These are phyloP conservation scores for Choloepus didactylus DNA, from an alignment of 2,797 vertebrate species.

Conservation along the genomic window DNA sequence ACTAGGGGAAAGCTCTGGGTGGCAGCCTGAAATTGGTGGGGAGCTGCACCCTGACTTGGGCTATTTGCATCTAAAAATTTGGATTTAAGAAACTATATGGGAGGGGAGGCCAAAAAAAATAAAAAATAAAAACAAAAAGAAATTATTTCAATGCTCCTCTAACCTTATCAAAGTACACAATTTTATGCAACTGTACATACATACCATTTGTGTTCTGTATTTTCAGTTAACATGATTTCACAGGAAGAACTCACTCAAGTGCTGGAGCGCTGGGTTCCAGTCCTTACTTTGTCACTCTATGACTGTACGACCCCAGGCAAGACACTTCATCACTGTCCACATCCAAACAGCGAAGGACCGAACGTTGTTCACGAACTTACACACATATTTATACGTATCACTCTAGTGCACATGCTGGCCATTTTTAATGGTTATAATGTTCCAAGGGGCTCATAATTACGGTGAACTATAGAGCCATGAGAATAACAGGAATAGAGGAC, in stretches of 20 bases:
- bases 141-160: slow-evolving; percentile 43
- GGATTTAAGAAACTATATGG: not conserved
- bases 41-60: not conserved
- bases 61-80: not conserved
- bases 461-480: slow-evolving; percentile 5
- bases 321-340: not conserved
- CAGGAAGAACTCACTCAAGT: slow-evolving; percentile 32
- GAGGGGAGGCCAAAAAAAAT: not conserved
- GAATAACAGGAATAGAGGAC: slow-evolving; percentile 25
- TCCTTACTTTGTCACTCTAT: not conserved
- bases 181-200: slow-evolving; percentile 53
- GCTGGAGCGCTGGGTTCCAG: not conserved
- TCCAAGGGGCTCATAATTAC: not conserved
- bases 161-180: slow-evolving; percentile 49
- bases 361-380: not conserved
- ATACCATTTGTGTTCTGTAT: slow-evolving; percentile 44
- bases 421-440: slow-evolving; percentile 53
- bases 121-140: too few relatives aligned
- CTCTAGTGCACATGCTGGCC: slow-evolving; percentile 6
- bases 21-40: not conserved
- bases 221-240: slow-evolving; percentile 55
- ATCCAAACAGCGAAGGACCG: not conserved
- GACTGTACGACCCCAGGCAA: not conserved
- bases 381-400: not conserved
- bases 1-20: not conserved